Conservation (phyloP, 2,797 vertebrate genomes). For the Muscicapa comitata region DNA sequence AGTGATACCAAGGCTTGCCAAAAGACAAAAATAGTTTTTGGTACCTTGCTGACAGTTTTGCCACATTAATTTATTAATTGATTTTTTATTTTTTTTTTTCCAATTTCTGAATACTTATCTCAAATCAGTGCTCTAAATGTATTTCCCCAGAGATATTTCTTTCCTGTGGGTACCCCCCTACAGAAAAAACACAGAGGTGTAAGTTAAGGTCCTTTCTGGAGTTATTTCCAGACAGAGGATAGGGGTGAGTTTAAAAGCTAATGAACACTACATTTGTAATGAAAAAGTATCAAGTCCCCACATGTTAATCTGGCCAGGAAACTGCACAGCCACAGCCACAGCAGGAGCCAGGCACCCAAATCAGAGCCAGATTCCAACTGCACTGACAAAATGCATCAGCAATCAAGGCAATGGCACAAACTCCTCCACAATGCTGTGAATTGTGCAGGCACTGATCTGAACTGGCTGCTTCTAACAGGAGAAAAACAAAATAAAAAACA, state of each 20-base stretch:
- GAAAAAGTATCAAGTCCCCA: neutral
- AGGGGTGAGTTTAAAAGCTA: neutral
- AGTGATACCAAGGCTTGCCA: neutral
- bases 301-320: neutral
- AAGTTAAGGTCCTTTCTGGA: neutral
- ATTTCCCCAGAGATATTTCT: neutral
- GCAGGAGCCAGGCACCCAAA: neutral
- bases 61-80: neutral
- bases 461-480: neutral
- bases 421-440: neutral
- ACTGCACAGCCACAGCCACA: neutral
- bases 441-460: neutral
- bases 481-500: neutral
- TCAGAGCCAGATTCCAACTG: neutral
- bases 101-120: neutral
- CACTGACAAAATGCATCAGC: neutral
- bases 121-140: neutral
- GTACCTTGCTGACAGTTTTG: neutral
- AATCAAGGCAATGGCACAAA: neutral
- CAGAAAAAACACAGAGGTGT: neutral
- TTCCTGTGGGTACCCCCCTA: no score
- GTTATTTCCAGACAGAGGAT: neutral
- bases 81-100: neutral
- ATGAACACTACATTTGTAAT: neutral
- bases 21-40: neutral